Base-by-base conservation (phyloP, 2,113 vertebrate species). In the Lepus americanus region DNA sequence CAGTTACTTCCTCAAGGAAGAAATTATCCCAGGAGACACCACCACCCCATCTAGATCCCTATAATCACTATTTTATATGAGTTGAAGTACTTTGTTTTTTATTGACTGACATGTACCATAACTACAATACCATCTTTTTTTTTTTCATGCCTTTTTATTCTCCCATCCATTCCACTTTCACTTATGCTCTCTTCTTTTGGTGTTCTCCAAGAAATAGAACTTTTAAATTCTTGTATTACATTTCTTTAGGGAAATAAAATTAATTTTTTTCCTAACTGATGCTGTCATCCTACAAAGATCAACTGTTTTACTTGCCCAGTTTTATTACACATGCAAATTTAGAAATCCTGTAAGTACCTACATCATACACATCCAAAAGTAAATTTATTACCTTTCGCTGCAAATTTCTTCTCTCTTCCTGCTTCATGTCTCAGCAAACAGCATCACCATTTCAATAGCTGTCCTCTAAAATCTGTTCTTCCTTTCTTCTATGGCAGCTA, bases 381-480 rank as follows among this genome's bases (percentile, higher is more conserved):
- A 79, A 87, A 72, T 51, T 20, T 61, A 89, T 59, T 87, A 85
- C 72, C 87, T 93, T 90, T 73, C 80, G 14, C 67, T 67, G 27
- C 33, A 92, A 61, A 94, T 4, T 72, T 72, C 66, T 90, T 90
- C 70, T 61, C 20, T 84, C 31, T 67, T 92, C 72, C 83, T 83
- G 49, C 74, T 83, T 91, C 29, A 66, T 89, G 49, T 81, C 73
- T 93, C 73, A 51, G 44, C 25, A 70, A 76, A 79, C 3, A 74
- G n/a, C 76, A 86, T 74, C 49, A 91, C 33, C 29, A 70, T 55
- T 78, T 70, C 13, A 10, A 39, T 6, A 87, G 49, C 25, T 85
- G n/a, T 39, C n/a, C 73, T 94, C 85, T 82, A 79, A 89, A 92
- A 19, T 77, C 33, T 70, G 66, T 63, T 80, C 66, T 91, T 92